Base-by-base conservation (phyloP, 2,797 vertebrate genomes). In the Iguana delicatissima region DNA sequence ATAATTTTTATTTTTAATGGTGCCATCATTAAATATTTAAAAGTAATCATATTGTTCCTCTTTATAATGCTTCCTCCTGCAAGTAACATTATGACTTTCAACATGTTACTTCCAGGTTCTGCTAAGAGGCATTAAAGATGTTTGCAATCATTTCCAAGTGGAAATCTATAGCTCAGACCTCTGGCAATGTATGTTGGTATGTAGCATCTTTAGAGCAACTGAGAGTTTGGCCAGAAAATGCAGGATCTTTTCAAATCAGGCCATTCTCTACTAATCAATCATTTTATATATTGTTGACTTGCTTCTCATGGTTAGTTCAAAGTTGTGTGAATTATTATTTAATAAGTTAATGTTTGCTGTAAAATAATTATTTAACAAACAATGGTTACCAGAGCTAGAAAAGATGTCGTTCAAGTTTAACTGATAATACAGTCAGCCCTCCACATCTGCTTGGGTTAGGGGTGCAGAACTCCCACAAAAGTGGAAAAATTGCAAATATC, bases 241-340 rank as follows among this genome's bases (percentile, higher is more conserved):
- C 29, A 82, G 69, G 42, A 90, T 82, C 73, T 73, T n/a, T 73
- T 85, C 55, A 22, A 90, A 90, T 57, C 14, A 86, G 52, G 77
- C 7, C 64, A 86, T 73, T 86, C 2, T 26, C 8, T 72, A 59
- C 59, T 80, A 59, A 90, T 9, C 12, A 38, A 73, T 50, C 7
- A 10, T 69, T 73, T 59, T 90, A 80, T 74, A n/a, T 50, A 50
- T 20, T 50, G 52, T 50, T 86, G 20, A 32, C 13, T 88, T 22
- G 69, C 80, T 32, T 88, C 26, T 52, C 59, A 35, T 42, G 62
- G 35, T 35, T 57, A 81, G 62, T 42, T 6, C 35, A 35, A 52
- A 50, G 20, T 35, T 69, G 57, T 64, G 42, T 57, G 76, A 87
- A 32, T 42, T 79, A 35, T 86, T 52, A 73, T 35, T 80, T 88